Percentiles rank a stretch among this genome's conserved stretches.
Evolutionary conservation across 2,113 vertebrate genomes (phyloP).

Genomic region (Poecile atricapillus): DNA sequence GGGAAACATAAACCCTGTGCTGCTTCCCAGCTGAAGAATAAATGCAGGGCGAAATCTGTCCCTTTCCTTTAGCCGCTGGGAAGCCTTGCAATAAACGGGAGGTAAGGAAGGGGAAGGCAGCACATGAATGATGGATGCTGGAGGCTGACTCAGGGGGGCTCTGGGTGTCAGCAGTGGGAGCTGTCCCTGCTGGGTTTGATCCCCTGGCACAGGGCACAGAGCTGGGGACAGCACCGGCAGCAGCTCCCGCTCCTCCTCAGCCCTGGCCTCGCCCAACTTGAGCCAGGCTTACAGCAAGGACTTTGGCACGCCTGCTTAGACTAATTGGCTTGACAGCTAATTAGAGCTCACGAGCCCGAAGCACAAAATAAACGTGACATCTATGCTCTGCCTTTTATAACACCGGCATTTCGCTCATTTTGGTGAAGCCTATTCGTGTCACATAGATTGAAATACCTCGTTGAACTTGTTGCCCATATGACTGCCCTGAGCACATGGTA

Average conservation of each 20-base stretch:
- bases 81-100: background rate
- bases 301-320: background rate
- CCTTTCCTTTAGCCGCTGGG: background rate
- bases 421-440: background rate
- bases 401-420: background rate
- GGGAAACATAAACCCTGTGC: background rate
- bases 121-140: accelerated
- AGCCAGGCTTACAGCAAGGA: background rate
- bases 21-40: background rate
- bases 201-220: too few relatives aligned
- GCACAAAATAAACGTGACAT: conserved; percentile 30
- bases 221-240: too few relatives aligned
- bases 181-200: background rate
- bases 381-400: background rate
- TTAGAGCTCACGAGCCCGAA: background rate
- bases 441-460: background rate
- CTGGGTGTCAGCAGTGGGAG: background rate
- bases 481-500: background rate
- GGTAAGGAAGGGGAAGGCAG: background rate
- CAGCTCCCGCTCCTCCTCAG: too few relatives aligned
- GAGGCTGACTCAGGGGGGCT: background rate
- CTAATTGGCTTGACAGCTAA: conserved; percentile 38
- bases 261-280: background rate
- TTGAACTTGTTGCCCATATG: conserved; percentile 11
- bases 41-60: background rate